Conservation (phyloP, 53 echinoderm and acorn worm genomes). For the Holothuria leucospilota region DNA sequence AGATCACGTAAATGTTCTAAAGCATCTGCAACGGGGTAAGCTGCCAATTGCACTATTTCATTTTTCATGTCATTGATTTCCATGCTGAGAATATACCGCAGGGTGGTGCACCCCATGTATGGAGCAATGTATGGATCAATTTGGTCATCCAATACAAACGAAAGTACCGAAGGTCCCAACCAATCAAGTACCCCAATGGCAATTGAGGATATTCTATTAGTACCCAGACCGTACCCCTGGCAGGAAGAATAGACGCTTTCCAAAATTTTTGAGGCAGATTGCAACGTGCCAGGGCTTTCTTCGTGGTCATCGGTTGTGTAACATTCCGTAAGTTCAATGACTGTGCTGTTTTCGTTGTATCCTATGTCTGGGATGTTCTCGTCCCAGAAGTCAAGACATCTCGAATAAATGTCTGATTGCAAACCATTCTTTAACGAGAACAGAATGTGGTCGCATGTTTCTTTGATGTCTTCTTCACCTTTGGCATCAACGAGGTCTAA, state of each 20-base stretch:
- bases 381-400: background rate
- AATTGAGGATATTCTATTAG: constrained; percentile 2
- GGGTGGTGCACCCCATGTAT: background rate
- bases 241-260: constrained; percentile 24
- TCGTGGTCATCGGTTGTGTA: background rate
- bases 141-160: background rate
- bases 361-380: background rate
- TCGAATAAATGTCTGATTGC: background rate
- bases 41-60: background rate
- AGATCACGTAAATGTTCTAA: constrained; percentile 10
- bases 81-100: background rate
- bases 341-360: constrained; percentile 10
- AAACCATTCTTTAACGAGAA: background rate
- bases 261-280: background rate
- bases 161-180: constrained; percentile 13
- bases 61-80: background rate
- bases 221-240: constrained; percentile 22
- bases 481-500: no score
- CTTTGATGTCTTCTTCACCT: background rate
- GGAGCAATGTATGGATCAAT: background rate
- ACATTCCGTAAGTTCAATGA: background rate
- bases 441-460: constrained; percentile 12
- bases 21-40: constrained; percentile 14
- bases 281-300: background rate
- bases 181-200: constrained; percentile 5